A percentile compares a stretch with the other conserved stretches of the same genome.
Evolutionary conservation across 1,140 invertebrate genomes (phyloP).

Genomic region (Caenorhabditis tropicalis): DNA sequence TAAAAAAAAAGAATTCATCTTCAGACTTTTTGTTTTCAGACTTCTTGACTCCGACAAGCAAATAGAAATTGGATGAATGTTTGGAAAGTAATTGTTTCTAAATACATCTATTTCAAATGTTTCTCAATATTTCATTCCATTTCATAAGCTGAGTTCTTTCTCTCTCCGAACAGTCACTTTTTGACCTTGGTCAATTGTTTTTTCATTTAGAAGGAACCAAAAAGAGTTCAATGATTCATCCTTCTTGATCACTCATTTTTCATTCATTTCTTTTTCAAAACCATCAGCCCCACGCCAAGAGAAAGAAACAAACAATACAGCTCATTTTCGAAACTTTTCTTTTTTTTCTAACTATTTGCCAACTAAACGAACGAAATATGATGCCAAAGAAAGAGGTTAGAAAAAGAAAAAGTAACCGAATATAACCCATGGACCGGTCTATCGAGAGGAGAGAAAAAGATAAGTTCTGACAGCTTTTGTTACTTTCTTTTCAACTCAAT

Average conservation of each 20-base stretch:
- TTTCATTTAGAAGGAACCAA: not conserved
- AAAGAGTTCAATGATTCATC: conserved; percentile 9
- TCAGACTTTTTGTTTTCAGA: too few species aligned
- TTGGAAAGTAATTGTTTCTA: not conserved
- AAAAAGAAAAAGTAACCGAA: not conserved
- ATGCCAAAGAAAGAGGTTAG: not conserved
- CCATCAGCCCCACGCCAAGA: not conserved
- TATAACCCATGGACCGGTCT: not conserved
- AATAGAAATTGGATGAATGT: too few species aligned
- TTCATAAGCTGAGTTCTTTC: not conserved
- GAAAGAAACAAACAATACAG: not conserved
- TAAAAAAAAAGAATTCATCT: too few species aligned
- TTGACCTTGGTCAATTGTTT: not conserved
- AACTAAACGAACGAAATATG: not conserved
- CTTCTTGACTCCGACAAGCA: too few species aligned
- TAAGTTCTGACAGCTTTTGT: not conserved
- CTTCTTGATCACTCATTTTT: not conserved
- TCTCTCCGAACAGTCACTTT: not conserved
- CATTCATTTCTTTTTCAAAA: not conserved
- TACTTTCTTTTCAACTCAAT: too few species aligned
- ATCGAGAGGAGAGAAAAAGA: not conserved
- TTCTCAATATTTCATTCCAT: not conserved
- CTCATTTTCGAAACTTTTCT: not conserved
- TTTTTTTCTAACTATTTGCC: not conserved
- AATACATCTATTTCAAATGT: not conserved